Evolutionary conservation across 2,113 vertebrate genomes (phyloP), one percentile per base, ranked within the genome.

Genomic region (Cryptomyrus ogoouensis): DNA sequence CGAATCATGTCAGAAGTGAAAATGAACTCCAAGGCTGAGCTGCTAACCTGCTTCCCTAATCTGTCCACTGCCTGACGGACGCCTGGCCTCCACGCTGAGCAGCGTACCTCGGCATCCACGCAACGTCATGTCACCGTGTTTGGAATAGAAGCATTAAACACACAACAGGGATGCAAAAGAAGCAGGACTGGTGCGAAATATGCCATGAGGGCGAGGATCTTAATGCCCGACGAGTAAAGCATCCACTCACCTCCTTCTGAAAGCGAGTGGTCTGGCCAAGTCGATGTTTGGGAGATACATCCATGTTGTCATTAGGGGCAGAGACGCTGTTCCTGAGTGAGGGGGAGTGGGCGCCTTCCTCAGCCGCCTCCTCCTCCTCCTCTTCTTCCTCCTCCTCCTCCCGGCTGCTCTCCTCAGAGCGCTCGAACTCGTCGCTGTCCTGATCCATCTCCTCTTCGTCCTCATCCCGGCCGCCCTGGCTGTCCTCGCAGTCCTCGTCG

Each of bases 381-480:
- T 94, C 98, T 94, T 62, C 56, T 9, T 93, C 98, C 93, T 97
- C 98, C 89, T 98, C 97, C 90, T 98, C 97, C 91, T 98, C 98
- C 93, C 97, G 96, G 90, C 97, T 97, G 89, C 98, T 99, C 93
- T 99, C 98, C 9, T 96, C 98, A 17, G 98, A 99, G 70, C 97
- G 98, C 93, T 99, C 98, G 93, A 98, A 99, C 88, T 99, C 98
- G 93, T 99, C 98, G 80, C 98, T 99, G 94, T 99, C 98, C 95
- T 99, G 98, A 95, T 99, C 98, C 98, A 99, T 99, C 92, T 99
- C 98, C 91, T 98, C 98, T 42, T 96, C 96, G 1, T 96, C 94
- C 95, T 97, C 96, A 92, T 96, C 96, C 89, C 94, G 95, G 52
- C 93, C 89, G 91, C 93, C 93, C 92, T 93, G 91, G 93, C 94